Conservation (phyloP, 2,113 vertebrate species). For the Corynorhinus townsendii region DNA sequence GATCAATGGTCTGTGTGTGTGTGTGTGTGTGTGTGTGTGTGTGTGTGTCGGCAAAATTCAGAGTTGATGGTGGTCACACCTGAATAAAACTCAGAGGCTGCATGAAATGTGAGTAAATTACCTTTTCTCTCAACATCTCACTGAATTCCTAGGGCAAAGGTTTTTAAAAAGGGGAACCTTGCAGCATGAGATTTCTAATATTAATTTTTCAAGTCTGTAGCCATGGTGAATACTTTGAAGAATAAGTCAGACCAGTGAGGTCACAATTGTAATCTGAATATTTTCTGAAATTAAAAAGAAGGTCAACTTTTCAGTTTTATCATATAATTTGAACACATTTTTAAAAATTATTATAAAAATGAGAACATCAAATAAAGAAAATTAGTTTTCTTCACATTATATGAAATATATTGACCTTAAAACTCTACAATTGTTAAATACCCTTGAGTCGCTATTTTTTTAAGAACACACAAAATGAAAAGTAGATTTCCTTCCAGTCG, state of each 20-base stretch:
- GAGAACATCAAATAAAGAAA: neutral
- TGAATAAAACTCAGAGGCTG: neutral
- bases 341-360: neutral
- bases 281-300: neutral
- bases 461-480: constrained; percentile 18
- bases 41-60: neutral
- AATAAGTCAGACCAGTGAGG: neutral
- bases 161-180: neutral
- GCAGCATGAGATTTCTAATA: neutral
- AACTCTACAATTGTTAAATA: neutral
- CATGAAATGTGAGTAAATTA: neutral
- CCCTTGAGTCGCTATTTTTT: neutral
- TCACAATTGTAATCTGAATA: neutral
- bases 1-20: neutral
- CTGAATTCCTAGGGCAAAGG: neutral
- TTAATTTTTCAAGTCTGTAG: neutral
- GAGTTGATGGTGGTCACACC: neutral
- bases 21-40: neutral
- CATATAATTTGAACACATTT: neutral
- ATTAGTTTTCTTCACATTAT: neutral
- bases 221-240: neutral
- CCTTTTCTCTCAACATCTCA: neutral
- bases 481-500: neutral
- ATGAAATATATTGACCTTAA: neutral
- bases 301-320: neutral